Conservation (phyloP, 1,140 invertebrate genomes). For the Drosophila pseudoobscura region DNA sequence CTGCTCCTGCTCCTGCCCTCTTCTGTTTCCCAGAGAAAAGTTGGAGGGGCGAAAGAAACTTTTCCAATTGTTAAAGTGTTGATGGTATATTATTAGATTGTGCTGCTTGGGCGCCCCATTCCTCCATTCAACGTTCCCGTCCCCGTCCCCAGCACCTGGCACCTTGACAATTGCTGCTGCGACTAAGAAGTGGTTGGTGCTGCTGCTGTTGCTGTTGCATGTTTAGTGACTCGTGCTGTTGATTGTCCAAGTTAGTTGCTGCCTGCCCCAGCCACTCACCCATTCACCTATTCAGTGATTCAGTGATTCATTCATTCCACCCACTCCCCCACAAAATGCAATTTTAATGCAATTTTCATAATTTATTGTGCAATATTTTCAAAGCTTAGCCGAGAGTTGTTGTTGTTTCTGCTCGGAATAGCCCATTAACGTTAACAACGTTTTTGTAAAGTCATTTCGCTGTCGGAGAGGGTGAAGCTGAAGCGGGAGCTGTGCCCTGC, state of each 20-base stretch:
- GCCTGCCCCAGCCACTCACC: background rate
- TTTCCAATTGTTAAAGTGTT: conserved; percentile 58
- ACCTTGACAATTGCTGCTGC: conserved; percentile 62
- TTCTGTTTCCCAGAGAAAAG: background rate
- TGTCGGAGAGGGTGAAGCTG: conserved; percentile 20
- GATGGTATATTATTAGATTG: conserved; percentile 61
- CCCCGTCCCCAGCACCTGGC: conserved; percentile 32
- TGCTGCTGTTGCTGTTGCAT: conserved; percentile 29
- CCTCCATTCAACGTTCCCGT: too few species aligned
- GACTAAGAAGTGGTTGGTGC: conserved; percentile 16
- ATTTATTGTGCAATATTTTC: conserved; percentile 74
- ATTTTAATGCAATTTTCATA: conserved; percentile 64
- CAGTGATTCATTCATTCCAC: conserved; percentile 9
- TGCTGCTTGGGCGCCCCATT: conserved; percentile 11
- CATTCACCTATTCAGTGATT: too few species aligned
- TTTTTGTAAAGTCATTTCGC: conserved; percentile 68
- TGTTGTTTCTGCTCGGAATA: conserved; percentile 36
- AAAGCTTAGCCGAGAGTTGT: conserved; percentile 36
- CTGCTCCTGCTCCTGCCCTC: background rate
- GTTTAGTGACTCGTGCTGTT: conserved; percentile 68
- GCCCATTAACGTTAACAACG: conserved; percentile 71
- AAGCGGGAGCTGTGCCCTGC: conserved; percentile 26
- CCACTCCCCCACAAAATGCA: conserved; percentile 46
- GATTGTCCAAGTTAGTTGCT: conserved; percentile 57
- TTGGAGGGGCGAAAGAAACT: conserved; percentile 24